Evolutionary conservation across 1,140 invertebrate genomes (phyloP), one percentile per base, ranked within the genome.

Genomic region (Neoseiulus cucumeris): DNA sequence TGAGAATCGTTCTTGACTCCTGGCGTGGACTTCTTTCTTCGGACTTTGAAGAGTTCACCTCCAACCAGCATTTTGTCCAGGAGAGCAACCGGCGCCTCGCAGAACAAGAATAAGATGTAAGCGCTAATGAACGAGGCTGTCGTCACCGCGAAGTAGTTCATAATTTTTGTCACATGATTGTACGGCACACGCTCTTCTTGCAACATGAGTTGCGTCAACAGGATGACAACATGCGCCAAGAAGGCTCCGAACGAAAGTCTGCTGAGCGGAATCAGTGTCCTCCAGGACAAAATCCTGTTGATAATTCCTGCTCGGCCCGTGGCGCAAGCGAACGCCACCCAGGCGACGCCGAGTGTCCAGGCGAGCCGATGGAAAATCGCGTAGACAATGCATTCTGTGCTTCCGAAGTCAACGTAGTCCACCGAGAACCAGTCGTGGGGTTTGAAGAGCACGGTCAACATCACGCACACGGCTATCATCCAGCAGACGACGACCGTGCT

Each of bases 251-350:
- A 77, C 0, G 76, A 75, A 29, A 78, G 68, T 44, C 76, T 68
- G 55, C 72, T 75, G 9, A 78, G 70, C 5, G 76, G 74, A 12
- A 76, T 69, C 7, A 77, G 70, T 1, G 68, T 72, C 44, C 70
- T 71, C 73, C 73, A 76, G 0, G 76, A 76, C 25, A 78, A 68
- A 22, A 78, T 66, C 7, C 64, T 71, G 68, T 77, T 76, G 6
- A 78, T 72, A 9, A 74, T 64, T 42, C 71, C 68, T 41, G 69
- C 70, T 65, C 69, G 44, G 12, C 72, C 72, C 59, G 73, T 72
- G 64, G 73, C 70, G 67, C 78, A 79, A 1, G 75, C 75, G 70
- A 75, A 79, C 64, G 79, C 76, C 39, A 80, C 70, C 78, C 78
- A 80, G 7, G 73, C 74, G 25, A 80, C 70, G 44, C 71, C 74